Conservation (phyloP, 2,888 invertebrate species). For the Macaria liturata region DNA sequence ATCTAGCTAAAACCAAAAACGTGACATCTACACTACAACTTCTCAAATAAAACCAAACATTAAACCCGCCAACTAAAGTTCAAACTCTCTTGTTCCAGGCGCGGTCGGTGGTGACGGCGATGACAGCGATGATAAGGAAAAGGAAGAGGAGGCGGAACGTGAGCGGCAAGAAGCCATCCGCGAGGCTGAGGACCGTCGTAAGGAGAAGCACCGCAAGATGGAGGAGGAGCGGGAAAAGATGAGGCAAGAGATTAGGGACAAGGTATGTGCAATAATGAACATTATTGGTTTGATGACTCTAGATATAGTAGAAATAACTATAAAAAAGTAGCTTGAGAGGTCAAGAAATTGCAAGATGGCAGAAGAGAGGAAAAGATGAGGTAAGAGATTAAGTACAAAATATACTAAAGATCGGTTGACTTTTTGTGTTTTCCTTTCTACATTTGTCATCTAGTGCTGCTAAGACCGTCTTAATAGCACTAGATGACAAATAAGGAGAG, state of each 20-base stretch:
- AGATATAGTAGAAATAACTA: background rate
- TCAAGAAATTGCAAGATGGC: slow-evolving; percentile 92
- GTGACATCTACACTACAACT: too few species aligned
- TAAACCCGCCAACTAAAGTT: background rate
- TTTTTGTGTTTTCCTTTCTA: too few species aligned
- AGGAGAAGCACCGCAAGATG: slow-evolving; percentile 99
- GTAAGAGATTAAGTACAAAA: slow-evolving; percentile 99
- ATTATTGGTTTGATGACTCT: too few species aligned
- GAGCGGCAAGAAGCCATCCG: slow-evolving; percentile 98
- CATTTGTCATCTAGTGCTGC: too few species aligned
- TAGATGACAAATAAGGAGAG: too few species aligned
- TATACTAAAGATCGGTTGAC: slow-evolving; percentile 76
- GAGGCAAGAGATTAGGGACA: slow-evolving; percentile 99
- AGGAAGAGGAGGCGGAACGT: slow-evolving; percentile 98
- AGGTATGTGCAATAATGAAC: slow-evolving; percentile 85
- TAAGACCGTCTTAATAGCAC: too few species aligned
- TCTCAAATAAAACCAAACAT: too few species aligned
- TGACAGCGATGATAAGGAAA: slow-evolving; percentile 97
- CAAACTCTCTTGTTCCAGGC: slow-evolving; percentile 81
- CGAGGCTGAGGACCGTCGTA: slow-evolving; percentile 98
- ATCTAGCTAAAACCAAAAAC: too few species aligned
- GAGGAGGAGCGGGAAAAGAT: slow-evolving; percentile 99
- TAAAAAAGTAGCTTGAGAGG: too few species aligned
- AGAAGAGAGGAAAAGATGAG: slow-evolving; percentile 99
- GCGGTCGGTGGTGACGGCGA: slow-evolving; percentile 95